Conservation (phyloP, 2,113 vertebrate genomes). For the Egretta garzetta region DNA sequence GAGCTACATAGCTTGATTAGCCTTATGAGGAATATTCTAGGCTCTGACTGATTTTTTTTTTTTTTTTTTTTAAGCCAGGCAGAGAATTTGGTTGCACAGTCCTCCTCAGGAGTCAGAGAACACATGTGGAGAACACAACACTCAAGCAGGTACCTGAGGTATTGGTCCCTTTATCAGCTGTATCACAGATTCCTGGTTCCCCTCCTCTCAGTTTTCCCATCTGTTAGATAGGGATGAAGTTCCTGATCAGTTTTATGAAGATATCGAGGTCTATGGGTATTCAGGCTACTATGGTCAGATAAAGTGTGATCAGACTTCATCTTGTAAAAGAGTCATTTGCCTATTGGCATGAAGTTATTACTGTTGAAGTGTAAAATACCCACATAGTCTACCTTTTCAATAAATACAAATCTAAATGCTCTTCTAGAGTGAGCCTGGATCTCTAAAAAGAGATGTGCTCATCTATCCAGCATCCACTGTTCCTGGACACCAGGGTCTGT, state of each 20-base stretch:
- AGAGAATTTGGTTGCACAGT: neutral
- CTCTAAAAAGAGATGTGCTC: neutral
- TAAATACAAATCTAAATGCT: neutral
- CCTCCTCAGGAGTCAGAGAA: neutral
- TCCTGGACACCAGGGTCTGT: neutral
- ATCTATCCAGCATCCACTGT: neutral
- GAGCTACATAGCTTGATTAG: neutral
- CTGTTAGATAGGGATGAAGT: neutral
- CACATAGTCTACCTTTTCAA: neutral
- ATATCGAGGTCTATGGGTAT: neutral
- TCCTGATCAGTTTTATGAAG: neutral
- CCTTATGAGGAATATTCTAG: neutral
- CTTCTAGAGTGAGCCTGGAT: neutral
- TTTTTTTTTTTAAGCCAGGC: neutral
- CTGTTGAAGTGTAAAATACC: neutral
- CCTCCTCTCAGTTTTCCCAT: neutral
- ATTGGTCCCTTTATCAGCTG: neutral
- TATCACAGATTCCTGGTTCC: neutral
- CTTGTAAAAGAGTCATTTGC: neutral
- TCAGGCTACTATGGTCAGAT: neutral
- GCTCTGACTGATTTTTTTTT: neutral
- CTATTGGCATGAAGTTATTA: neutral
- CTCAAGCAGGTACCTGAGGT: neutral
- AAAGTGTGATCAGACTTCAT: neutral
- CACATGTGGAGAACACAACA: fast-evolving